Base-by-base conservation (phyloP, 2,113 vertebrate genomes). In the Quiscalus mexicanus region DNA sequence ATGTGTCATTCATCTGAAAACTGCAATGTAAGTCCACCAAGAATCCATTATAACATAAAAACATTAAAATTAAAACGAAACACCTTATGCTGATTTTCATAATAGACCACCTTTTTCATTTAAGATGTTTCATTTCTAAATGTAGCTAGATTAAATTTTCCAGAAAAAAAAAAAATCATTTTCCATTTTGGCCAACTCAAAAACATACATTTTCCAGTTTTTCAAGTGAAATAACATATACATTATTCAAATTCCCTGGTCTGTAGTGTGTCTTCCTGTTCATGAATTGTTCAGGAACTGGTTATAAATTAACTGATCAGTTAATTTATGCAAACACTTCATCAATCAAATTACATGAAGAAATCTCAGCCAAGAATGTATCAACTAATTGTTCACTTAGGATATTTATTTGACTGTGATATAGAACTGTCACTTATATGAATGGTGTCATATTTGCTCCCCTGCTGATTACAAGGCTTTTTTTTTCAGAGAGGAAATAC, bases 321-420 rank as follows among this genome's bases (percentile, higher is more conserved):
- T 81, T 94, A 94, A 95, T 89, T 80, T 79, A 80, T 90, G 53
- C 60, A 83, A 62, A 63, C 47, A 87, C 30, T 88, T 96, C 27
- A 86, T 93, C 2, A 0, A 86, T 83, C 52, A 90, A 88, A 92
- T 81, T 60, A n/a, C 22, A 52, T 17, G 14, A 90, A 84, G n/a
- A 78, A 70, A 86, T 68, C 93, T 93, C 68, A 88, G 76, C 78
- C 71, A 94, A 90, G 63, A 91, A 92, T 15, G 3, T 80, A 77
- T 75, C 25, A 93, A 50, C 30, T 79, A 80, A 80, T 90, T 85
- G 55, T 91, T 95, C 63, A 50, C 19, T 81, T 67, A 27, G 5
- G 6, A n/a, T 91, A 88, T 78, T 88, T 77, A 31, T 80, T 90
- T 84, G 76, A 77, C 60, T 60, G 39, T 70, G 31, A 63, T 90